These are phyloP conservation scores for Caerostris darwini DNA, from an alignment of 1,140 invertebrate species.

Conservation along the genomic window DNA sequence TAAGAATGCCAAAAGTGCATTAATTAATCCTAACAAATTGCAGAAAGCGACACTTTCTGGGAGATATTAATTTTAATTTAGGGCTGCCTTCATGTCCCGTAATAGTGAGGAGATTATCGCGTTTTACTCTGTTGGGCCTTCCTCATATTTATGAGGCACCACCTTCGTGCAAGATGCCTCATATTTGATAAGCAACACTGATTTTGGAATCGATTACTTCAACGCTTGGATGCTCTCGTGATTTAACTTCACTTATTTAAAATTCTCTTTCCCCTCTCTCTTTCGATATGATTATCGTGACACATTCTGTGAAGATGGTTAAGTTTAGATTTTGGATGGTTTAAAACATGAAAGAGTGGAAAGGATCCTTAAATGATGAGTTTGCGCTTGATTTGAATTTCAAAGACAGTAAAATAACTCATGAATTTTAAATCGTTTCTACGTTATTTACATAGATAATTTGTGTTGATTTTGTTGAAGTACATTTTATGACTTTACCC, in stretches of 20 bases:
- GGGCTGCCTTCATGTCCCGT: background rate
- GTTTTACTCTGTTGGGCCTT: background rate
- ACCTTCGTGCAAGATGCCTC: background rate
- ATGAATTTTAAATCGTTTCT: too few species aligned
- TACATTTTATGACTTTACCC: too few species aligned
- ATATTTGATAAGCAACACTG: constrained; percentile 28
- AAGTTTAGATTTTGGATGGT: too few species aligned
- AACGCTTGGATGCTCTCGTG: background rate
- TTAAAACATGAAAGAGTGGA: too few species aligned
- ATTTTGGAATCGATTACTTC: constrained; percentile 9
- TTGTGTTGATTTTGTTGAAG: too few species aligned
- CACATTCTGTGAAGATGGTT: background rate
- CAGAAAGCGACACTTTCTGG: background rate
- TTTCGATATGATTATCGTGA: background rate
- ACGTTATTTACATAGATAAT: too few species aligned
- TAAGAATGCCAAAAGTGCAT: background rate
- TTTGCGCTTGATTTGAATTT: too few species aligned
- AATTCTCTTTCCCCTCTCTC: background rate
- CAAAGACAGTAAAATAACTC: too few species aligned
- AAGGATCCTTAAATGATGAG: too few species aligned
- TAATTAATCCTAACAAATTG: constrained; percentile 30
- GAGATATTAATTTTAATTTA: constrained; percentile 4
- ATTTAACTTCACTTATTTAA: constrained; percentile 20
- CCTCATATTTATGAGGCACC: background rate
- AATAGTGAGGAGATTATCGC: background rate